Conservation (phyloP, 2,113 vertebrate genomes). For the Cavia porcellus region DNA sequence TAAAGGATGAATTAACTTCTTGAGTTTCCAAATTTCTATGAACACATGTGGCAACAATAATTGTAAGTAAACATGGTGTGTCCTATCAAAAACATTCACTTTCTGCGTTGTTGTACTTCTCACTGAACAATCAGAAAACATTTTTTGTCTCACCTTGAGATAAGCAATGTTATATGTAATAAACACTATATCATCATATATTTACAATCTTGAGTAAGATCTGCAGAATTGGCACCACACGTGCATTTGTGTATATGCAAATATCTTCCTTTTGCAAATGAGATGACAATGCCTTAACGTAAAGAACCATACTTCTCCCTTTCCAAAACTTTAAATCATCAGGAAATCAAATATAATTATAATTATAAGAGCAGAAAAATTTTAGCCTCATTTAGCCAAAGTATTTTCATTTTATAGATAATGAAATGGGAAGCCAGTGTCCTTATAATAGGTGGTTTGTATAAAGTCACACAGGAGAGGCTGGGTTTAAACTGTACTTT, state of each 20-base stretch:
- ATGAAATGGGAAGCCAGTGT: background rate
- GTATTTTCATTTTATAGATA: background rate
- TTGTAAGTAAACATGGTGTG: conserved; percentile 10
- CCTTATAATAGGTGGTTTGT: conserved; percentile 32
- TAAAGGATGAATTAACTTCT: background rate
- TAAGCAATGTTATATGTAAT: conserved; percentile 34
- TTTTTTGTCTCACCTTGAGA: conserved; percentile 50
- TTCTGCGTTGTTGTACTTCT: background rate
- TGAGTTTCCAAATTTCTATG: background rate
- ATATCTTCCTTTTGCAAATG: background rate
- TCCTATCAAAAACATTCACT: background rate
- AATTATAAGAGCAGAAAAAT: background rate
- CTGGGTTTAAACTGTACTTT: conserved; percentile 42
- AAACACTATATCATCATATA: background rate
- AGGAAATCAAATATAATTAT: conserved; percentile 47
- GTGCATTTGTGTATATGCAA: background rate
- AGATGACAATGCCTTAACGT: conserved; percentile 36
- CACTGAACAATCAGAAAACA: background rate
- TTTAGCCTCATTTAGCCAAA: conserved; percentile 23
- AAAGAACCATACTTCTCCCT: background rate
- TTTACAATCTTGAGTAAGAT: background rate
- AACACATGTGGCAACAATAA: background rate
- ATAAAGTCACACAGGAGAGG: background rate
- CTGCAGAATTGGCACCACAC: background rate
- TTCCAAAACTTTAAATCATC: background rate